A percentile compares a stretch with the other conserved stretches of the same genome.
phyloP scores from a whole-genome alignment of 2,113 vertebrate genomes.

The Nansenia antarctica region DNA sequence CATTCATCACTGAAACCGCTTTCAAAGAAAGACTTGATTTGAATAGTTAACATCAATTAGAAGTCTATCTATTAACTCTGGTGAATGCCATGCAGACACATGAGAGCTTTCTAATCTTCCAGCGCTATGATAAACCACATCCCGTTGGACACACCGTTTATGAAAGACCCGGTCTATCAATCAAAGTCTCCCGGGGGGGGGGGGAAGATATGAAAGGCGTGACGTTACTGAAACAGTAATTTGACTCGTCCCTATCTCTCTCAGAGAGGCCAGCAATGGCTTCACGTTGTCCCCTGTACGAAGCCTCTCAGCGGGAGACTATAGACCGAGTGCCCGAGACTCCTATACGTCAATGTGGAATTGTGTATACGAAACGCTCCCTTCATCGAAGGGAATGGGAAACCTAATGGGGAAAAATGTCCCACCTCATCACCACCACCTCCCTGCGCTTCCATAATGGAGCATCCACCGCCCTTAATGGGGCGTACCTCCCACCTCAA shows the following conservation, averaged over 20 bases:
- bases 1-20: neutral
- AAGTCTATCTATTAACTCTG: slow-evolving; percentile 49
- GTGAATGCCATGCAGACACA: slow-evolving; percentile 30
- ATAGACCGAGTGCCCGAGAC: slow-evolving; percentile 28
- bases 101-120: slow-evolving; percentile 25
- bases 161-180: slow-evolving; percentile 64
- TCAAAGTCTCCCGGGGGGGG: slow-evolving; percentile 52
- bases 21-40: slow-evolving; percentile 22
- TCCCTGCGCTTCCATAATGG: slow-evolving; percentile 72
- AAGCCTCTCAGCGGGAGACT: slow-evolving; percentile 41
- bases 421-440: slow-evolving; percentile 64
- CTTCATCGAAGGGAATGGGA: slow-evolving; percentile 22
- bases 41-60: slow-evolving; percentile 44
- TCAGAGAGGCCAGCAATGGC: slow-evolving; percentile 49
- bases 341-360: slow-evolving; percentile 56
- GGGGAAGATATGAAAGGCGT: slow-evolving; percentile 47
- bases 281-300: slow-evolving; percentile 52
- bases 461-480: slow-evolving; percentile 74
- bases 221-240: slow-evolving; percentile 66
- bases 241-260: slow-evolving; percentile 55
- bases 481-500: slow-evolving; percentile 78
- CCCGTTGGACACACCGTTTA: slow-evolving; percentile 42
- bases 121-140: slow-evolving; percentile 45
- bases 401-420: slow-evolving; percentile 65
- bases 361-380: slow-evolving; percentile 35